Percentiles rank a stretch among this genome's conserved stretches.
Conservation (phyloP, 2,888 invertebrate genomes). For the Ecdyonurus torrentis region DNA sequence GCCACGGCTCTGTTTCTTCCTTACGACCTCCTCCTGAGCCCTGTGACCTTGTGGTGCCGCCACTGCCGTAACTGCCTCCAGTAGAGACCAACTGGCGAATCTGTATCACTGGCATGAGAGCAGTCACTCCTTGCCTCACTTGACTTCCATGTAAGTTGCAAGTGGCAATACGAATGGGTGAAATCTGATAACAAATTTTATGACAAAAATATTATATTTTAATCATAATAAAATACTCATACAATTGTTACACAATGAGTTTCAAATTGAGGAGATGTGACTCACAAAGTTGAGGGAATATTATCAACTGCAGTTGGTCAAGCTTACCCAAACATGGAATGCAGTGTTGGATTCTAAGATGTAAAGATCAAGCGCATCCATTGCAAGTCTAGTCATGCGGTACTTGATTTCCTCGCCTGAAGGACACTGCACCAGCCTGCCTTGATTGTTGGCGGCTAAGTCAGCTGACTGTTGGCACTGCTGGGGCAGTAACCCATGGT, state of each 20-base stretch:
- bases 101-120: slow-evolving; percentile 58
- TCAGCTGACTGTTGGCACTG: slow-evolving; percentile 46
- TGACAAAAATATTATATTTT: no score
- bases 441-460: neutral
- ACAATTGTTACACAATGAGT: no score
- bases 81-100: slow-evolving; percentile 48
- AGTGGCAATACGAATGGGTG: slow-evolving; percentile 71
- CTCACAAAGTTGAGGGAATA: neutral
- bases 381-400: slow-evolving; percentile 72
- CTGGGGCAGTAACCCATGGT: slow-evolving; percentile 54
- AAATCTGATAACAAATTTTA: no score
- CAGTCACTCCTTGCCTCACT: slow-evolving; percentile 77
- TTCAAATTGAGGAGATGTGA: neutral
- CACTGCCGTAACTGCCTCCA: slow-evolving; percentile 23
- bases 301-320: neutral
- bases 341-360: slow-evolving; percentile 79
- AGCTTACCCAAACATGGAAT: slow-evolving; percentile 58
- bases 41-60: slow-evolving; percentile 70
- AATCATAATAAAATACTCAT: neutral
- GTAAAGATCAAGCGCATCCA: slow-evolving; percentile 81
- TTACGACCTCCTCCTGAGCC: slow-evolving; percentile 75
- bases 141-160: slow-evolving; percentile 92
- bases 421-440: slow-evolving; percentile 40
- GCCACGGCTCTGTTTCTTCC: slow-evolving; percentile 55
- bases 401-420: slow-evolving; percentile 80